Percentiles rank a stretch among this genome's conserved stretches.
Conservation (phyloP, 2,888 invertebrate genomes). For the Tryphoninae sp. region DNA sequence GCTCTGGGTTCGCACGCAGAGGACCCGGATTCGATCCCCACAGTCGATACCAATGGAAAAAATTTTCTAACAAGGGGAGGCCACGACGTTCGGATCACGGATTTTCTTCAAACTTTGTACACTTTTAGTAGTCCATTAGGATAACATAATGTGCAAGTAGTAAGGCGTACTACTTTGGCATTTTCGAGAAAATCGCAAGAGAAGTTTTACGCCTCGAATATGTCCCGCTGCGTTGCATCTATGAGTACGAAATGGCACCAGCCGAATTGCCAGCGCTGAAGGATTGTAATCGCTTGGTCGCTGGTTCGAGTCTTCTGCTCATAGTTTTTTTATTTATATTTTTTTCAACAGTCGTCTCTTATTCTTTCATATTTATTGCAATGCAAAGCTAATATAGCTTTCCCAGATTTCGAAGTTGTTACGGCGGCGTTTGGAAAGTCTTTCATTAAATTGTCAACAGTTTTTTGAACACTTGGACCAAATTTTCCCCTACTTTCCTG, state of each 20-base stretch:
- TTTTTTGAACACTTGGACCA: conserved; percentile 60
- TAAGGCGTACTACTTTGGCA: no score
- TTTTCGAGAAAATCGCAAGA: neutral
- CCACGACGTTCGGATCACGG: no score
- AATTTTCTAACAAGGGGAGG: no score
- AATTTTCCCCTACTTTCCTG: conserved; percentile 60
- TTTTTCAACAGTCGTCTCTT: no score
- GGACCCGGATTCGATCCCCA: no score
- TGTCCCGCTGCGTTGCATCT: neutral
- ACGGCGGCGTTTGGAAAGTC: conserved; percentile 54
- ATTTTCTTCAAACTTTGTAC: no score
- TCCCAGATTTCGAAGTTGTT: conserved; percentile 62
- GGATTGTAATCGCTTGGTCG: neutral
- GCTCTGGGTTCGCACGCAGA: no score
- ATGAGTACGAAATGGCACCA: neutral
- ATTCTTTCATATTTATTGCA: no score
- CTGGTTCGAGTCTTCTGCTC: neutral
- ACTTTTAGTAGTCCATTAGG: no score
- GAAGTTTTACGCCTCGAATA: neutral
- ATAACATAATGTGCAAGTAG: no score
- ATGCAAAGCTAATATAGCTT: neutral
- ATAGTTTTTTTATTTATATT: no score
- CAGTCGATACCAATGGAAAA: no score
- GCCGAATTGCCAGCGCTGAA: neutral
- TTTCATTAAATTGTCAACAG: conserved; percentile 51